These are phyloP conservation scores for Drosophila tsacasi DNA, from an alignment of 1,140 invertebrate genomes.

Conservation along the genomic window DNA sequence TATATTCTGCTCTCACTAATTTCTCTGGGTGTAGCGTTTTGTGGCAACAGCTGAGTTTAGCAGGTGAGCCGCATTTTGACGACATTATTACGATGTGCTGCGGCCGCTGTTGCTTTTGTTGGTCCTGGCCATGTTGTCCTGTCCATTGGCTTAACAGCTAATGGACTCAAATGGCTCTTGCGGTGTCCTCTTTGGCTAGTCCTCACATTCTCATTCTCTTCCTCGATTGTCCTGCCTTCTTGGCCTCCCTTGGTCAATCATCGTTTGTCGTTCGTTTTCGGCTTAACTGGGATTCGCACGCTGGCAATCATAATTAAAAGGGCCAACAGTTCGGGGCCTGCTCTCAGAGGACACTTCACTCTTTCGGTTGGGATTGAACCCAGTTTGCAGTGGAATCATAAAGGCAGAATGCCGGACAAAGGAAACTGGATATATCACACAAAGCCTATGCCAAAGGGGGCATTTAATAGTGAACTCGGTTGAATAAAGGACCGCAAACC, in stretches of 20 bases:
- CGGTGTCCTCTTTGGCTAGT: constrained; percentile 48
- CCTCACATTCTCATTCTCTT: background rate
- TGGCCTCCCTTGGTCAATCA: constrained; percentile 46
- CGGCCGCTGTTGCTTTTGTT: constrained; percentile 30
- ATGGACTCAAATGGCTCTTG: constrained; percentile 71
- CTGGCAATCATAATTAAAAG: constrained; percentile 62
- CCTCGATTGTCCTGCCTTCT: background rate
- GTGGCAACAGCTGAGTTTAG: constrained; percentile 54
- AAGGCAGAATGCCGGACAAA: constrained; percentile 8
- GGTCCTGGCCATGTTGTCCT: constrained; percentile 48
- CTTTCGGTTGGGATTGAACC: background rate
- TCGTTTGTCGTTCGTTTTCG: constrained; percentile 59
- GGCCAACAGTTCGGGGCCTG: constrained; percentile 24
- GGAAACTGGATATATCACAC: background rate
- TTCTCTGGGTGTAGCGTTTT: constrained; percentile 12
- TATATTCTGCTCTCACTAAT: background rate
- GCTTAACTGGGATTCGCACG: constrained; percentile 44
- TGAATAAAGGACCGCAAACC: constrained; percentile 35
- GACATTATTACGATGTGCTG: constrained; percentile 67
- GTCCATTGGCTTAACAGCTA: constrained; percentile 73
- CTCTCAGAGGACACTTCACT: constrained; percentile 23
- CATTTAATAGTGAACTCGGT: background rate
- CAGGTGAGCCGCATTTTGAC: constrained; percentile 60
- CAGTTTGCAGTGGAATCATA: constrained; percentile 2
- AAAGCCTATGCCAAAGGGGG: constrained; percentile 21